A percentile compares a stretch with the other conserved stretches of the same genome.
Evolutionary conservation across 1,140 invertebrate species (phyloP).

Genomic region (Magallana angulata): DNA sequence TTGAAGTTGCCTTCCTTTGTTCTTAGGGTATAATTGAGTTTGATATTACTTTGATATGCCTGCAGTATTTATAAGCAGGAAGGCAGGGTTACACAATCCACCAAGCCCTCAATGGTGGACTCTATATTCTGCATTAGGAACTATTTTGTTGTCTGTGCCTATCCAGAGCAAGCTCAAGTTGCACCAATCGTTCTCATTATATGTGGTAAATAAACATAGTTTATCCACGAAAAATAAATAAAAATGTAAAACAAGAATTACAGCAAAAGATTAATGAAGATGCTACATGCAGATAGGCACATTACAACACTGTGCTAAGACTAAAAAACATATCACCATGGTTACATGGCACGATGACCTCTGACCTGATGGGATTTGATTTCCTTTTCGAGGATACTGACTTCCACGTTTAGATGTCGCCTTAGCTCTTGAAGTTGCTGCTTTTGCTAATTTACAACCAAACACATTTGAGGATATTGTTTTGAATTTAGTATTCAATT

Average conservation of each 20-base stretch:
- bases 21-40: too few relatives aligned
- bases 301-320: conserved; percentile 16
- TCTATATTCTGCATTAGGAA: neutral
- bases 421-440: conserved; percentile 2
- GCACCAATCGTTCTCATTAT: neutral
- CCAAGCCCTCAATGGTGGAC: neutral
- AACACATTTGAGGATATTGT: neutral
- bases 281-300: conserved; percentile 34
- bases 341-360: conserved; percentile 17
- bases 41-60: neutral
- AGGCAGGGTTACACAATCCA: neutral
- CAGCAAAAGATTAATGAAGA: neutral
- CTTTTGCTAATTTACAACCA: conserved; percentile 36
- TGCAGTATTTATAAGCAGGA: neutral
- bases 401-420: neutral
- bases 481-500: too few relatives aligned
- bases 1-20: too few relatives aligned
- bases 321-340: conserved; percentile 11
- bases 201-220: neutral
- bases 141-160: conserved; percentile 27
- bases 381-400: conserved; percentile 25
- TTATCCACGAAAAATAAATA: neutral
- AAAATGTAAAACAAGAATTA: neutral
- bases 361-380: conserved; percentile 5
- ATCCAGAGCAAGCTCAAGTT: neutral